These are phyloP conservation scores for Ophion slaviceki DNA, from an alignment of 2,888 invertebrate genomes.

Conservation along the genomic window DNA sequence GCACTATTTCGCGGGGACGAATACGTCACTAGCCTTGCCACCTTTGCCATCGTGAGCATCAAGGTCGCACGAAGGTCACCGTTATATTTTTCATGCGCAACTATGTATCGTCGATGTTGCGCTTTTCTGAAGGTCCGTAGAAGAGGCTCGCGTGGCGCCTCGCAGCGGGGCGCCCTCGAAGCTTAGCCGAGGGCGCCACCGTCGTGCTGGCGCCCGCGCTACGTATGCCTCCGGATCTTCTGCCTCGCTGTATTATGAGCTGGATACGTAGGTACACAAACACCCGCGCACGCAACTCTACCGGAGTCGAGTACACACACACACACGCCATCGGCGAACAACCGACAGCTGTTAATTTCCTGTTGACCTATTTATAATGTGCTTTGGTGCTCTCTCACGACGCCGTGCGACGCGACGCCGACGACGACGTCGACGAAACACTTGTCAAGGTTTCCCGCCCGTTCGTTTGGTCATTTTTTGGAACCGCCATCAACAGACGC, in stretches of 20 bases:
- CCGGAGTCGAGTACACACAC: too few species aligned
- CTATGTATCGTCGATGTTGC: slow-evolving; percentile 24
- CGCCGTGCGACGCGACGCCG: background rate
- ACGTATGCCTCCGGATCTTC: slow-evolving; percentile 37
- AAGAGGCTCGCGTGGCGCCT: slow-evolving; percentile 13
- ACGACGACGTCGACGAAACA: slow-evolving; percentile 63
- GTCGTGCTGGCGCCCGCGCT: slow-evolving; percentile 13
- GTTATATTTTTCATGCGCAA: slow-evolving; percentile 20
- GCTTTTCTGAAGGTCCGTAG: slow-evolving; percentile 4
- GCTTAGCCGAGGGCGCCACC: background rate
- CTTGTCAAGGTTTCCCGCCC: slow-evolving; percentile 73
- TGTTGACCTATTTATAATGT: slow-evolving; percentile 79
- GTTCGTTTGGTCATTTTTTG: slow-evolving; percentile 64
- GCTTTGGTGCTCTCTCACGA: slow-evolving; percentile 50
- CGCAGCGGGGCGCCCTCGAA: slow-evolving; percentile 39
- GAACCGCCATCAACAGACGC: slow-evolving; percentile 47
- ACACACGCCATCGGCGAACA: slow-evolving; percentile 54
- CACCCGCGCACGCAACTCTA: too few species aligned
- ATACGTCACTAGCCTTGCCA: too few species aligned
- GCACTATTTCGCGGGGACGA: too few species aligned
- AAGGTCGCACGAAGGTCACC: too few species aligned
- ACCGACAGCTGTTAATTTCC: slow-evolving; percentile 75
- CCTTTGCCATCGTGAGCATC: too few species aligned
- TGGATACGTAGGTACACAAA: background rate
- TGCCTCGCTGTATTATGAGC: slow-evolving; percentile 12